Evolutionary conservation across 2,797 vertebrate species (phyloP).

Genomic region (Gymnothorax reevesii): DNA sequence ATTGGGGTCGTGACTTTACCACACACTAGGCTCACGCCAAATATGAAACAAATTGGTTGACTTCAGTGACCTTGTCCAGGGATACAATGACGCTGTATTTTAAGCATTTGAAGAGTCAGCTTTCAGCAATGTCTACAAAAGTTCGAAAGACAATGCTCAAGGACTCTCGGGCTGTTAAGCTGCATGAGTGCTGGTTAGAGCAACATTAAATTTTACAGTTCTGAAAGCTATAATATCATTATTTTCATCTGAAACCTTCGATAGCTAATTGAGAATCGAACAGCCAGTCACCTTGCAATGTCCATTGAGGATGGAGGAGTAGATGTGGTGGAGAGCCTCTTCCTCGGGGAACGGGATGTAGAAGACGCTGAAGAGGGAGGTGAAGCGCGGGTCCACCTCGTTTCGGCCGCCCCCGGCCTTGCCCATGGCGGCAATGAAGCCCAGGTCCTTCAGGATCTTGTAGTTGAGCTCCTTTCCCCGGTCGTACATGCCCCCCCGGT

Average conservation of each 20-base stretch:
- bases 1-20: no score
- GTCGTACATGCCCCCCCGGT: constrained; percentile 88
- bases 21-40: no score
- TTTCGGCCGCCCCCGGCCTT: constrained; percentile 94
- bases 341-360: constrained; percentile 85
- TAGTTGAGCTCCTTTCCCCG: constrained; percentile 89
- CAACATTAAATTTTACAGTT: neutral
- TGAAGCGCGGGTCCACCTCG: constrained; percentile 89
- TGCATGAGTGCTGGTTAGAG: neutral
- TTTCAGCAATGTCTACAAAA: neutral
- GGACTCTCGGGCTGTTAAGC: no score
- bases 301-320: constrained; percentile 87
- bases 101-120: neutral
- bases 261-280: neutral
- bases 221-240: neutral
- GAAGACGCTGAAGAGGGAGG: constrained; percentile 92
- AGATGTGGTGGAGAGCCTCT: constrained; percentile 85
- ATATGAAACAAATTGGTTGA: no score
- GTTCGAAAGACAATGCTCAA: neutral
- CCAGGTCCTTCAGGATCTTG: constrained; percentile 88
- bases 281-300: constrained; percentile 78
- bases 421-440: constrained; percentile 93
- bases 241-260: neutral
- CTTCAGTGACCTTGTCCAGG: no score
- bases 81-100: neutral